Evolutionary conservation across 2,113 vertebrate genomes (phyloP), one percentile per base, ranked within the genome.

Genomic region (Tonatia bakeri): DNA sequence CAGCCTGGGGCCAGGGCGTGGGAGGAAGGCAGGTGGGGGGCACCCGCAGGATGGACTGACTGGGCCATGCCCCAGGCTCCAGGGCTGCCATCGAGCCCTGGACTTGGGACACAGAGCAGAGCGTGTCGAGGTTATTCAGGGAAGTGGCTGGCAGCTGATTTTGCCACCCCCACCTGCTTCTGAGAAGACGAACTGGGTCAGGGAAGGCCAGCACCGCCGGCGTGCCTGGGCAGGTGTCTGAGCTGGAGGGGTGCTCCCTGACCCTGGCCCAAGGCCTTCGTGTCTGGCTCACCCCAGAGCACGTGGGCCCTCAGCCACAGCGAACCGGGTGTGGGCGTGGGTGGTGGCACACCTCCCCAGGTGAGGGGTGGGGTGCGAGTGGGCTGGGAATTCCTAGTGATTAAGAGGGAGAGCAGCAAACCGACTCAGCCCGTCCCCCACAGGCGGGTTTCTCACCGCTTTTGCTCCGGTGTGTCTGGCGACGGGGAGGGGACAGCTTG

Each of bases 401-500:
- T 28, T 28, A 0, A 15, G 10, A 12, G 28, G 28, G 24, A 17
- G 33, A 47, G 50, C 38, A 31, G 85, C 16, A 22, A 15, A 6
- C 52, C n/a, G 0, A 0, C 2, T 13, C 38, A 40, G 75, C 43
- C 0, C 20, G 6, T 7, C 5, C 7, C 61, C 20, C 45, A 0
- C 12, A 0, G 0, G 20, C 17, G 6, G 3, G 1, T 36, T n/a
- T 16, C 22, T 8, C 15, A 2, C 22, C 40, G 24, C 4, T n/a
- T 52, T 4, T 4, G 7, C 12, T 54, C 3, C 2, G 0, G 2
- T 0, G 1, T 7, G 11, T 16, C 0, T 64, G 43, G 64, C 0
- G 0, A 3, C 3, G 5, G 50, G 31, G 61, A 17, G 70, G 26
- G 84, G 43, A 31, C 50, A 7, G 40, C n/a, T 0, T 20, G n/a